phyloP scores from a whole-genome alignment of 2,888 invertebrate species.

The Caprella mutica region DNA sequence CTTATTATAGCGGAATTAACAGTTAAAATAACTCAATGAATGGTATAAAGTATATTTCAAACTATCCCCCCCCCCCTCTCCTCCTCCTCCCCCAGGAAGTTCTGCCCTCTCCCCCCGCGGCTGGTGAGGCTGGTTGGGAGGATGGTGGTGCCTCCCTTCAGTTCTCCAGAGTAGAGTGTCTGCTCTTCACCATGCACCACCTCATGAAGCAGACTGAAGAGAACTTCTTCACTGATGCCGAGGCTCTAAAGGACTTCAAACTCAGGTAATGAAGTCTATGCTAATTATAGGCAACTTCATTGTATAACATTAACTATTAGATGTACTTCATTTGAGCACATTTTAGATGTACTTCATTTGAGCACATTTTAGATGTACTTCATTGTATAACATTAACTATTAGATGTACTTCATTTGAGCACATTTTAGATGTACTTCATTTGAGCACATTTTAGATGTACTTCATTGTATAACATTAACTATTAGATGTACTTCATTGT shows the following conservation, averaged over 20 bases:
- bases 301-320: too few species aligned
- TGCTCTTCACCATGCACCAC: conserved; percentile 62
- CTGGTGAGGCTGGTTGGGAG: conserved; percentile 34
- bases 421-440: too few species aligned
- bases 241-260: conserved; percentile 71
- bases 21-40: conserved; percentile 7
- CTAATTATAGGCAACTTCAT: too few species aligned
- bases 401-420: too few species aligned
- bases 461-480: too few species aligned
- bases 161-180: conserved; percentile 86
- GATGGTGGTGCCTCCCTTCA: conserved; percentile 58
- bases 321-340: too few species aligned
- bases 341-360: too few species aligned
- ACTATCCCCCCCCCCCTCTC: background rate
- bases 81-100: conserved; percentile 59
- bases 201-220: conserved; percentile 68
- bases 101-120: conserved; percentile 68
- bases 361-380: too few species aligned
- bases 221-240: conserved; percentile 57
- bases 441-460: too few species aligned
- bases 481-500: too few species aligned
- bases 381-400: too few species aligned
- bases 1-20: background rate
- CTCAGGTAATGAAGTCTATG: conserved; percentile 42
- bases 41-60: conserved; percentile 6